Conservation (phyloP, 2,888 invertebrate genomes). For the Arrhopalites spinosus region DNA sequence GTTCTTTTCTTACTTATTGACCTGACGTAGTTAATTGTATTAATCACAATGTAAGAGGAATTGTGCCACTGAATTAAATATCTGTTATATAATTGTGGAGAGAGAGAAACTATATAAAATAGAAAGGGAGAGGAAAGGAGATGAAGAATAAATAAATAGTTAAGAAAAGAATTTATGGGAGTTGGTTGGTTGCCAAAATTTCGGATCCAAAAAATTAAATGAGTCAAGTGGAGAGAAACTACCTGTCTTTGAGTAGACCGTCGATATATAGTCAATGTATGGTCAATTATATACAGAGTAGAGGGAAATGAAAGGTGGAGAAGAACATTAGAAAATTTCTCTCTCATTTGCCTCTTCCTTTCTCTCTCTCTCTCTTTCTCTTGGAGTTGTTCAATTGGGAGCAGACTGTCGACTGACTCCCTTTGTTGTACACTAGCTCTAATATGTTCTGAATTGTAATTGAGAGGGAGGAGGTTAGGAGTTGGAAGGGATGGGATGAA, state of each 20-base stretch:
- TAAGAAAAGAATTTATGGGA: not conserved
- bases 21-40: too few species aligned
- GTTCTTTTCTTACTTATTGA: too few species aligned
- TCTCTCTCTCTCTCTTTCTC: not conserved
- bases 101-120: too few species aligned
- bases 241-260: not conserved
- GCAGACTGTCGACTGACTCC: not conserved
- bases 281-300: constrained; percentile 1
- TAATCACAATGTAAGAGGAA: too few species aligned
- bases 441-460: too few species aligned
- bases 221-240: not conserved
- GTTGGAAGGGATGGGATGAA: too few species aligned
- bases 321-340: constrained; percentile 7
- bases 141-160: not conserved
- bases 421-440: not conserved
- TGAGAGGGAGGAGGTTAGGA: too few species aligned
- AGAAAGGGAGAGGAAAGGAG: not conserved
- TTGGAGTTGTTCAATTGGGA: not conserved
- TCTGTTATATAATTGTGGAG: too few species aligned
- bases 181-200: not conserved
- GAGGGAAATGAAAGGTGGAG: not conserved
- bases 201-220: not conserved
- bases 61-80: not conserved
- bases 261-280: not conserved
- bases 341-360: not conserved